These are phyloP conservation scores for Brenthis daphne DNA, from an alignment of 2,888 invertebrate species.

Conservation along the genomic window DNA sequence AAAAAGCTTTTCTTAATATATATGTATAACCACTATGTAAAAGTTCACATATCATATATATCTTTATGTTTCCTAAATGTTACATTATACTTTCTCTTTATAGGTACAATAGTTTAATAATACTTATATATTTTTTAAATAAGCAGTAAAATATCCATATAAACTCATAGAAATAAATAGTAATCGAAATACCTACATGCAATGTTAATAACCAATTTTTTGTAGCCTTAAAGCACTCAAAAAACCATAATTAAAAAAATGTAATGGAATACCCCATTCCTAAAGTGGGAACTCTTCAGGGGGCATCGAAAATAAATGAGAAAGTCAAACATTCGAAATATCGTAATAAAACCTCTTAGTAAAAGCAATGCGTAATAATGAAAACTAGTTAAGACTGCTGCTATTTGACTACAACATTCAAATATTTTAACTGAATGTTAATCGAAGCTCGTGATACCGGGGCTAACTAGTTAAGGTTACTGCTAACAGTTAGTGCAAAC, in stretches of 20 bases:
- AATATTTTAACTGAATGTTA: slow-evolving; percentile 43
- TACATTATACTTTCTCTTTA: neutral
- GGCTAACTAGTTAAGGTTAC: slow-evolving; percentile 57
- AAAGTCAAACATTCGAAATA: slow-evolving; percentile 16
- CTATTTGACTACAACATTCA: slow-evolving; percentile 27
- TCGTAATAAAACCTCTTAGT: slow-evolving; percentile 24
- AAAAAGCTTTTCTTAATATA: too few species aligned
- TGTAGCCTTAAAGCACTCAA: too few species aligned
- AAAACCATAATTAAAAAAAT: too few species aligned
- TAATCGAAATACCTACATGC: too few species aligned
- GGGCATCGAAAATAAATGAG: slow-evolving; percentile 8
- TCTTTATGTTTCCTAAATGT: too few species aligned
- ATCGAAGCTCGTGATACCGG: slow-evolving; percentile 53
- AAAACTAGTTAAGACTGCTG: slow-evolving; percentile 17
- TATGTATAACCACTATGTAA: too few species aligned
- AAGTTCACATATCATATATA: too few species aligned
- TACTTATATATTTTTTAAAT: too few species aligned
- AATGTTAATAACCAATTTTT: too few species aligned
- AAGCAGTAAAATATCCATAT: too few species aligned
- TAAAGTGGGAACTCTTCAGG: slow-evolving; percentile 1
- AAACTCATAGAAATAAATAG: too few species aligned
- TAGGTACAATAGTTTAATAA: too few species aligned
- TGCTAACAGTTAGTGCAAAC: slow-evolving; percentile 70
- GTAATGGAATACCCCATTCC: neutral
- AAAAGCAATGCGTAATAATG: slow-evolving; percentile 11